Conservation (phyloP, 2,888 invertebrate species). For the Sminthurides aquaticus region DNA sequence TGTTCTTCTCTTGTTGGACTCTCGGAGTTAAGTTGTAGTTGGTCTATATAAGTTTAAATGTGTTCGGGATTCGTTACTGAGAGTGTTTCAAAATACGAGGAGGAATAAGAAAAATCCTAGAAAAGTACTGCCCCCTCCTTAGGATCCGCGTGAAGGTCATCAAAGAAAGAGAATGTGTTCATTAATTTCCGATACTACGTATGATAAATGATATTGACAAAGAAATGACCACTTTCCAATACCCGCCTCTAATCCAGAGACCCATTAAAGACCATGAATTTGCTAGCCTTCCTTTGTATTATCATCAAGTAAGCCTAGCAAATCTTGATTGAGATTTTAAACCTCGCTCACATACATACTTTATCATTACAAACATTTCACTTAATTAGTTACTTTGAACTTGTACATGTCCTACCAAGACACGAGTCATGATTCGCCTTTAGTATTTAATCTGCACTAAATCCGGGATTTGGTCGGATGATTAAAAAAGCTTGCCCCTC, state of each 20-base stretch:
- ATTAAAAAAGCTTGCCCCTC: no score
- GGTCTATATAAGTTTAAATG: no score
- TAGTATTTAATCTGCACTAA: no score
- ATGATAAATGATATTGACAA: background rate
- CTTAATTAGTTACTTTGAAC: background rate
- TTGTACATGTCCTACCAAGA: background rate
- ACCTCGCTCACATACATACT: background rate
- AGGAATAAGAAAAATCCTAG: background rate
- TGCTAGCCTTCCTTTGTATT: background rate
- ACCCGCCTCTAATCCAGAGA: background rate
- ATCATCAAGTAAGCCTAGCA: background rate
- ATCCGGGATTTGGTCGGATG: no score
- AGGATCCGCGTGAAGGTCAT: background rate
- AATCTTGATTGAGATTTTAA: background rate
- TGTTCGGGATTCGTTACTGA: no score
- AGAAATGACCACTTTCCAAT: background rate
- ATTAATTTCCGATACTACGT: background rate
- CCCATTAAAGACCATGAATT: background rate
- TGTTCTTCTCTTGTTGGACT: no score
- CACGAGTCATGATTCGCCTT: no score
- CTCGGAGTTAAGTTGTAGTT: no score
- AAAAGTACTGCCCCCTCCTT: background rate
- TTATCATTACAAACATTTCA: background rate
- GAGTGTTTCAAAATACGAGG: no score
- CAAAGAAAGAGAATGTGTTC: background rate